These are phyloP conservation scores for Poecilus cupreus DNA, from an alignment of 2,888 invertebrate species.

Conservation along the genomic window DNA sequence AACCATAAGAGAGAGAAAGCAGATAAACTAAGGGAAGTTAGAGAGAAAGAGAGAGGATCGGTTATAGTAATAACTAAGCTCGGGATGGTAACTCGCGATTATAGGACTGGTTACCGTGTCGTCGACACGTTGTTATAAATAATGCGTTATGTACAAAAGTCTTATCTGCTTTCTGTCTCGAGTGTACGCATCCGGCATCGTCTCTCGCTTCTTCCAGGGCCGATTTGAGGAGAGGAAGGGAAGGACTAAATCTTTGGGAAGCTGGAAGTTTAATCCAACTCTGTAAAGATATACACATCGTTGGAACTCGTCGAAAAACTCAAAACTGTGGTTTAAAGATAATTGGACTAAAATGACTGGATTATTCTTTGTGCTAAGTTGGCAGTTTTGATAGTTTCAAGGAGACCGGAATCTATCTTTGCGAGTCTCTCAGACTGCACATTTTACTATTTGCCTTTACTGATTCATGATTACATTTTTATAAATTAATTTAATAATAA, in stretches of 20 bases:
- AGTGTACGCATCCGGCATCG: not conserved
- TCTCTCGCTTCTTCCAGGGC: constrained; percentile 14
- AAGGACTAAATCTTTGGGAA: not conserved
- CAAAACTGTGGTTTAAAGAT: not conserved
- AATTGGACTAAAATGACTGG: not conserved
- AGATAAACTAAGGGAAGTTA: constrained; percentile 3
- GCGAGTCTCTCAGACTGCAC: not conserved
- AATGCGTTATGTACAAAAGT: constrained; percentile 26
- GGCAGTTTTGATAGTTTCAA: not conserved
- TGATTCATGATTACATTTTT: not conserved
- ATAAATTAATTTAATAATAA: too few species aligned
- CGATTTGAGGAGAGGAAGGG: not conserved
- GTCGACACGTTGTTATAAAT: constrained; percentile 7
- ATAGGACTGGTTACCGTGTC: constrained; percentile 22
- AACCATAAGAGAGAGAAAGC: not conserved
- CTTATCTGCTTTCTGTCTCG: constrained; percentile 14
- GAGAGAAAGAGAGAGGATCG: not conserved
- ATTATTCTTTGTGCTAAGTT: not conserved
- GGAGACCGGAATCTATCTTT: not conserved
- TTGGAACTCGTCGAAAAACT: not conserved
- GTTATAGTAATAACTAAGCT: constrained; percentile 19
- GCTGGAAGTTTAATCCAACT: not conserved
- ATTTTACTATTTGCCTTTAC: not conserved
- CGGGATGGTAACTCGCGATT: constrained; percentile 33
- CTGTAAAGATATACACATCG: not conserved